Evolutionary conservation across 2,797 vertebrate genomes (phyloP).

Genomic region (Lutjanus argentimaculatus): DNA sequence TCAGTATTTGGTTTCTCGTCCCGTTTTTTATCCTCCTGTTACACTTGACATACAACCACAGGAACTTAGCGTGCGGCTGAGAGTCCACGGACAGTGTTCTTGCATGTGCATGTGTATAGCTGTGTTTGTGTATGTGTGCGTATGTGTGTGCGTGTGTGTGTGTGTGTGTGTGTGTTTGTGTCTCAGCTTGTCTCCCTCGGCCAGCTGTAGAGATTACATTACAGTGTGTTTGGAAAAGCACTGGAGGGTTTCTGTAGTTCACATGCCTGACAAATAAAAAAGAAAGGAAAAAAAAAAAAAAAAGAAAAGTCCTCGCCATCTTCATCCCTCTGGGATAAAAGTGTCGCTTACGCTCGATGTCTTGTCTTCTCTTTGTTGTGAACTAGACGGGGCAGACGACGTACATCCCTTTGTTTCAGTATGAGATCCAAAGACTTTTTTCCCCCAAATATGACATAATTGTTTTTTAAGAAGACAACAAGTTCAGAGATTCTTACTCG

Average conservation of each 20-base stretch:
- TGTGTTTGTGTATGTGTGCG: neutral
- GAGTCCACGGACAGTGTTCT: neutral
- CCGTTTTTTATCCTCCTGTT: constrained; percentile 16
- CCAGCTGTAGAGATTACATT: constrained; percentile 56
- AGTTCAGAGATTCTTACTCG: too few species aligned
- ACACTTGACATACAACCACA: constrained; percentile 24
- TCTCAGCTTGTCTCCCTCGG: constrained; percentile 51
- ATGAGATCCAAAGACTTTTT: too few species aligned
- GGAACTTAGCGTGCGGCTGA: constrained; percentile 7
- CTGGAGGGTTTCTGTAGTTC: constrained; percentile 47
- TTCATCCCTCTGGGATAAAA: neutral
- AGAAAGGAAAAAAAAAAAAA: neutral
- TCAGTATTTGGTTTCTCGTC: constrained; percentile 31
- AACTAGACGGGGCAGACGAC: neutral
- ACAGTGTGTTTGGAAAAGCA: constrained; percentile 61
- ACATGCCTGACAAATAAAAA: constrained; percentile 19
- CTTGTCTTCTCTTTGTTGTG: neutral
- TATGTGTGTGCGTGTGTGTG: neutral
- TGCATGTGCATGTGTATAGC: neutral
- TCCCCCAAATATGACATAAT: neutral
- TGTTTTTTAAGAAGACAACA: too few species aligned
- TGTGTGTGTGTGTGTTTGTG: constrained; percentile 43
- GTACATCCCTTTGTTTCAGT: neutral
- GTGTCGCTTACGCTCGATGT: neutral
- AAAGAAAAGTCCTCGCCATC: neutral